A percentile compares a stretch with the other conserved stretches of the same genome.
Conservation (phyloP, 2,888 invertebrate genomes). For the Latheticus oryzae region DNA sequence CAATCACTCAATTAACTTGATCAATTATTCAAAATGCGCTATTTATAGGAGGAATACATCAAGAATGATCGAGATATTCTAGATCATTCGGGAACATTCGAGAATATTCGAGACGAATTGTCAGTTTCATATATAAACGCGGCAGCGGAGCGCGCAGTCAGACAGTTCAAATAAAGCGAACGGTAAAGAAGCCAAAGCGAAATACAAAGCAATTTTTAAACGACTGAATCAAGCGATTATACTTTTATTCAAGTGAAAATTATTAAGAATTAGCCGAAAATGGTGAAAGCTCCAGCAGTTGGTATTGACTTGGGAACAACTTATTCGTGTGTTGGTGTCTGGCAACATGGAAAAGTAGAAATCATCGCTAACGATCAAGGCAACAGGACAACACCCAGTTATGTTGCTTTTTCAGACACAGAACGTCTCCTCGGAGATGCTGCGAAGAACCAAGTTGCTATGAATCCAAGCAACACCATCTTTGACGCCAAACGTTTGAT, state of each 20-base stretch:
- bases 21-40: too few species aligned
- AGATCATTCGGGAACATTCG: slow-evolving; percentile 14
- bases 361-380: slow-evolving; percentile 79
- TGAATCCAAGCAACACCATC: slow-evolving; percentile 81
- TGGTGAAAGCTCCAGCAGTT: slow-evolving; percentile 66
- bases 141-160: too few species aligned
- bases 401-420: slow-evolving; percentile 79
- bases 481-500: slow-evolving; percentile 81
- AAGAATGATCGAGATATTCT: background rate
- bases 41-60: too few species aligned
- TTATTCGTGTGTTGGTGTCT: slow-evolving; percentile 88
- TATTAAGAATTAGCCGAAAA: slow-evolving; percentile 18
- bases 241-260: slow-evolving; percentile 8
- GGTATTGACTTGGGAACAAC: slow-evolving; percentile 90
- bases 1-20: too few species aligned
- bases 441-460: slow-evolving; percentile 73
- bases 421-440: slow-evolving; percentile 78
- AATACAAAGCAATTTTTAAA: slow-evolving; percentile 14
- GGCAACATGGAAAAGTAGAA: slow-evolving; percentile 82
- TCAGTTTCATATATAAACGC: too few species aligned
- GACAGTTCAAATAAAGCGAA: too few species aligned
- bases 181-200: slow-evolving; percentile 6
- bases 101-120: slow-evolving; percentile 11
- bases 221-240: slow-evolving; percentile 9
- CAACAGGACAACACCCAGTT: slow-evolving; percentile 86